phyloP scores from a whole-genome alignment of 2,113 vertebrate species.

The Paedocypris sp. region DNA sequence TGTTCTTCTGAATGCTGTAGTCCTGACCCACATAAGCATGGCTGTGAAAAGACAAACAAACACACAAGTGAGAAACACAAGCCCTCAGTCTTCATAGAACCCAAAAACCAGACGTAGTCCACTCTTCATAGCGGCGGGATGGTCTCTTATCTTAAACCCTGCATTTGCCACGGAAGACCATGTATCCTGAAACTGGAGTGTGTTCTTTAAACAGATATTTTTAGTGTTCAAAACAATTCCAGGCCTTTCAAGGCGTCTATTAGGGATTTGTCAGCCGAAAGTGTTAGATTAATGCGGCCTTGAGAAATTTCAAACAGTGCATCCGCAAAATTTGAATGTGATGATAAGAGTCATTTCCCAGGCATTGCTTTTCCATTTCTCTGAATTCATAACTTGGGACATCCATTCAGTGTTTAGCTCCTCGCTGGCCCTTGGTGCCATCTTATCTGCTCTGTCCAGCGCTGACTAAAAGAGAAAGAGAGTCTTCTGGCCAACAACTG shows the following conservation, averaged over 20 bases:
- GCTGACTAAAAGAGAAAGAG: slow-evolving; percentile 2
- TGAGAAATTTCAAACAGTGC: background rate
- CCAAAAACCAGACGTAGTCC: too few species aligned
- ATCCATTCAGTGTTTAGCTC: slow-evolving; percentile 5
- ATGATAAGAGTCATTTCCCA: slow-evolving; percentile 1
- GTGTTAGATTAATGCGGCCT: too few species aligned
- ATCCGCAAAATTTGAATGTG: background rate
- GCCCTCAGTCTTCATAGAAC: too few species aligned
- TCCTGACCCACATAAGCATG: slow-evolving; percentile 92
- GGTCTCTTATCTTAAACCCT: too few species aligned
- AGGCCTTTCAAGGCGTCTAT: too few species aligned
- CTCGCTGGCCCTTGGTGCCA: background rate
- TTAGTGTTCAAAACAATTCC: too few species aligned
- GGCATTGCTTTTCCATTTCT: background rate
- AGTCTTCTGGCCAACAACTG: background rate
- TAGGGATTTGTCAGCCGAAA: too few species aligned
- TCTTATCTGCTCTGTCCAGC: slow-evolving; percentile 32
- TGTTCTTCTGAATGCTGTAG: slow-evolving; percentile 78
- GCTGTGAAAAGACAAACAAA: slow-evolving; percentile 52
- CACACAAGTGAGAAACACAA: background rate
- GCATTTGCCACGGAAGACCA: too few species aligned
- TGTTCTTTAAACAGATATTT: too few species aligned
- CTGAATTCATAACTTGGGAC: background rate
- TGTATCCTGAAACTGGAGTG: too few species aligned
- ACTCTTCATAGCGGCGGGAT: too few species aligned